Evolutionary conservation across 2,113 vertebrate species (phyloP), one percentile per base, ranked within the genome.

Genomic region (Gyps fulvus): DNA sequence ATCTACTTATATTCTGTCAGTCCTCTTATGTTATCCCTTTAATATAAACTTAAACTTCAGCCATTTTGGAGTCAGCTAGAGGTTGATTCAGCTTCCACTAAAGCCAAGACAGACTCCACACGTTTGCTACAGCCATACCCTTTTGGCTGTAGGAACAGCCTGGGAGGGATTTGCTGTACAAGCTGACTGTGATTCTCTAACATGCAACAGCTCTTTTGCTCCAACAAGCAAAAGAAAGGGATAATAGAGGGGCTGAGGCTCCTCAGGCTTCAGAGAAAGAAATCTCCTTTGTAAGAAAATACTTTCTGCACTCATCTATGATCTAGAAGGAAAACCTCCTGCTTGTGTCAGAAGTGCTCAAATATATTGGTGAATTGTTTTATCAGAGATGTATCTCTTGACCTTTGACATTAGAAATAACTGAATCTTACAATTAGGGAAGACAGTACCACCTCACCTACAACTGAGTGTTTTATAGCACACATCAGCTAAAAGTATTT

Each of bases 401-500:
- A 43, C 61, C 73, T 93, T 82, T 72, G 57, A 89, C 87, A 81
- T 84, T n/a, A 76, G 65, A 82, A 96, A 84, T n/a, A 71, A 91
- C 22, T 47, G 59, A 91, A 40, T 58, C 77, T 71, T 78, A 23
- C 38, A 74, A 82, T 84, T 93, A 92, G 40, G 23, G 27, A 91
- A 89, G 81, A 83, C 26, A 81, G 80, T 52, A 74, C 23, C 36
- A 92, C 38, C 69, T 96, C 69, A 84, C 40, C 87, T 61, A 83
- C 80, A 82, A 27, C 42, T 11, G 34, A 66, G 25, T 32, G 20
- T 67, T 96, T 89, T 94, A 89, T 27, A 89, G 77, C 73, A 87
- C 34, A 65, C 61, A 72, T 63, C 77, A 93, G 57, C 73, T 90
- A 72, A 26, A 85, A 94, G 31, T 89, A 89, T 91, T 97, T 96